phyloP scores from a whole-genome alignment of 2,113 vertebrate genomes.

The Eulacestoma nigropectus region DNA sequence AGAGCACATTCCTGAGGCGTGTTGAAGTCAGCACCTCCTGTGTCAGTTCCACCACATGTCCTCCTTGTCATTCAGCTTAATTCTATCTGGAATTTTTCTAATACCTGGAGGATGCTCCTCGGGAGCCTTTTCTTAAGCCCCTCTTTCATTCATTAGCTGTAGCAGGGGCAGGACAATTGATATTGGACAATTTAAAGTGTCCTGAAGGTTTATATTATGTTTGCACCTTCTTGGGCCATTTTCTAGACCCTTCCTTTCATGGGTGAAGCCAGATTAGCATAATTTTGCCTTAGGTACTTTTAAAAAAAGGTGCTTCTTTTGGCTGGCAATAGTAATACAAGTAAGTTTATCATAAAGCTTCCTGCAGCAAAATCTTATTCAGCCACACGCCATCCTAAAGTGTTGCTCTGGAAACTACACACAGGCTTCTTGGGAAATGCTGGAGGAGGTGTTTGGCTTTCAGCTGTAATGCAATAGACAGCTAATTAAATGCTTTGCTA shows the following conservation, averaged over 20 bases:
- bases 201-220: neutral
- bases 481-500: constrained; percentile 55
- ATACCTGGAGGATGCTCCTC: neutral
- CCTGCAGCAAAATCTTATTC: neutral
- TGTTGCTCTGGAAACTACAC: neutral
- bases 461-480: neutral
- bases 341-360: neutral
- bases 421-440: constrained; percentile 2
- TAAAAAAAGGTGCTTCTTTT: neutral
- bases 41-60: neutral
- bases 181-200: neutral
- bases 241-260: neutral
- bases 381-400: neutral
- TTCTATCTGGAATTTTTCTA: neutral
- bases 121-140: neutral
- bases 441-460: constrained; percentile 27
- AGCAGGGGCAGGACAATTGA: neutral
- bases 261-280: neutral
- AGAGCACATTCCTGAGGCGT: neutral
- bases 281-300: neutral
- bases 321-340: neutral
- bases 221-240: neutral
- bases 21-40: neutral
- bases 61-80: neutral
- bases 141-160: neutral